Conservation (phyloP, 2,888 invertebrate species). For the Drosophila rellima region DNA sequence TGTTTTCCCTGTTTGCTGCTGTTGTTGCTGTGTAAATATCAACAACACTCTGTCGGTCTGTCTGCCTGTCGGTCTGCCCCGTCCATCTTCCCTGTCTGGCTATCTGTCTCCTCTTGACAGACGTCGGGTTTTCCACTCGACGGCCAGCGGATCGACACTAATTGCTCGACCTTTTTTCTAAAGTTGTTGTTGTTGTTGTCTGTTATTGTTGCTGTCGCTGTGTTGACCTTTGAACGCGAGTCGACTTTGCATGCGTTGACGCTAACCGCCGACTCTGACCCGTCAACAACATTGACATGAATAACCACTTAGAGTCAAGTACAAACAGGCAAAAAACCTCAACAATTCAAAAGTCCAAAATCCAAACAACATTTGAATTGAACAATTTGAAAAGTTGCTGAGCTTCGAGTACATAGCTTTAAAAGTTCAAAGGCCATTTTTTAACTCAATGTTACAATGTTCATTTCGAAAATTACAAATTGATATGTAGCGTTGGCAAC, state of each 20-base stretch:
- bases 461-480: not conserved
- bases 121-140: conserved; percentile 44
- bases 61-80: conserved; percentile 17
- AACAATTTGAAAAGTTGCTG: conserved; percentile 10
- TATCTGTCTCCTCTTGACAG: conserved; percentile 50
- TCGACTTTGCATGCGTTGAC: conserved; percentile 61
- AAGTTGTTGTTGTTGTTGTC: conserved; percentile 1
- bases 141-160: conserved; percentile 67
- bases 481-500: too few species aligned
- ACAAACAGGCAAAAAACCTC: conserved; percentile 53
- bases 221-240: conserved; percentile 70
- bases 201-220: conserved; percentile 3
- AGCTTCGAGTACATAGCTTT: not conserved
- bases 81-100: conserved; percentile 27
- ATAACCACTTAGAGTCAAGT: conserved; percentile 76
- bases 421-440: conserved; percentile 10
- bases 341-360: conserved; percentile 33
- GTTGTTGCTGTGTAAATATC: conserved; percentile 48
- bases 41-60: conserved; percentile 47
- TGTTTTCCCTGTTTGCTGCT: not conserved
- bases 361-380: conserved; percentile 33
- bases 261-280: conserved; percentile 49
- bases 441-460: not conserved
- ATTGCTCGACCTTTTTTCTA: conserved; percentile 75
- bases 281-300: conserved; percentile 73